These are phyloP conservation scores for Acanthurus lineatus DNA, from an alignment of 2,797 vertebrate species.

Conservation along the genomic window DNA sequence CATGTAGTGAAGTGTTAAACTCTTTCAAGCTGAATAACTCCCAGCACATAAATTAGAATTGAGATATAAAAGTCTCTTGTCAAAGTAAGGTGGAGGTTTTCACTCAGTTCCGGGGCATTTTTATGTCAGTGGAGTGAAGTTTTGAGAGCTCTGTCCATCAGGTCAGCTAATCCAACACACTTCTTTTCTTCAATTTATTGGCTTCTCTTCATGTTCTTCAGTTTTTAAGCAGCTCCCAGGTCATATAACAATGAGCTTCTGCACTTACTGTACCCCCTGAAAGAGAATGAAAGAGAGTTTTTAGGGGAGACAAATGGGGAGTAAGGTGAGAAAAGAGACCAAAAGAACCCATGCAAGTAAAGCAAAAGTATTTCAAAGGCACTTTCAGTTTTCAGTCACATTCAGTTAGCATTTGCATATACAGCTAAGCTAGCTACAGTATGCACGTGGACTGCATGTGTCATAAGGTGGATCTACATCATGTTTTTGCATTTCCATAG, in stretches of 20 bases:
- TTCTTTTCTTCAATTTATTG: constrained; percentile 49
- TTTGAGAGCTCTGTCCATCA: constrained; percentile 21
- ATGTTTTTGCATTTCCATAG: neutral
- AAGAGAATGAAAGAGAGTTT: constrained; percentile 34
- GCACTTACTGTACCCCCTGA: constrained; percentile 53
- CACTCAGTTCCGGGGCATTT: constrained; percentile 34
- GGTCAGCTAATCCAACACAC: constrained; percentile 26
- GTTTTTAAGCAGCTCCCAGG: constrained; percentile 38
- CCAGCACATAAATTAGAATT: neutral
- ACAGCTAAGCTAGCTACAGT: neutral
- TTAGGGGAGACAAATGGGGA: neutral
- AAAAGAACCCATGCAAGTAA: constrained; percentile 33
- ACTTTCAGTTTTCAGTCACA: constrained; percentile 5
- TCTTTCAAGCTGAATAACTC: neutral
- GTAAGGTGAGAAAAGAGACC: constrained; percentile 29
- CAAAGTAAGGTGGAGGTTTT: constrained; percentile 9
- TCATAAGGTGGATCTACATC: neutral
- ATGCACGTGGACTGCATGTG: neutral
- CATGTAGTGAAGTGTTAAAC: neutral
- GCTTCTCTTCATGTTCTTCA: constrained; percentile 42
- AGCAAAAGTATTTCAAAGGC: constrained; percentile 5
- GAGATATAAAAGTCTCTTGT: constrained; percentile 18
- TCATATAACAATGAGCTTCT: constrained; percentile 12
- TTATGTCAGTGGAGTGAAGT: constrained; percentile 8
- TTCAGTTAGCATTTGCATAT: constrained; percentile 11